A percentile compares a stretch with the other conserved stretches of the same genome.
These are phyloP conservation scores for Drosophila kohkoa DNA, from an alignment of 1,140 invertebrate species.

Conservation along the genomic window DNA sequence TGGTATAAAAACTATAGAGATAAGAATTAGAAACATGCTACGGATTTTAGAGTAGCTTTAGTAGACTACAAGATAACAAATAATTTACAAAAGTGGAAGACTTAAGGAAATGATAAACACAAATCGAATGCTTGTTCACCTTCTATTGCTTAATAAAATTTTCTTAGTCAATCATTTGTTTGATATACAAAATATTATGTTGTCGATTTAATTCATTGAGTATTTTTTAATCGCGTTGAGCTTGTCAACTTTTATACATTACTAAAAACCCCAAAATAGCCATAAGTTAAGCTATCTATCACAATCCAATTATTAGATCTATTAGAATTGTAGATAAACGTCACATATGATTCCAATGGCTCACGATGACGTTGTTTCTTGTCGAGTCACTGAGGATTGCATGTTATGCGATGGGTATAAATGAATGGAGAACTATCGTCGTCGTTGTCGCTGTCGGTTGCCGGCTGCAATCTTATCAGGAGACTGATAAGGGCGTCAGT, in stretches of 20 bases:
- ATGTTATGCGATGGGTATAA: slow-evolving; percentile 15
- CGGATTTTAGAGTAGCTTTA: too few relatives aligned
- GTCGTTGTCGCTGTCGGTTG: neutral
- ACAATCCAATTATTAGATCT: neutral
- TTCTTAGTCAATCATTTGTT: too few relatives aligned
- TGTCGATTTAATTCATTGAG: too few relatives aligned
- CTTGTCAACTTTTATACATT: neutral
- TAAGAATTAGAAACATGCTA: too few relatives aligned
- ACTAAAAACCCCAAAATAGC: neutral
- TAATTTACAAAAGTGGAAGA: too few relatives aligned
- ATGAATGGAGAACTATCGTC: slow-evolving; percentile 6
- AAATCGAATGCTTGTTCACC: too few relatives aligned
- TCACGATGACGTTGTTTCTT: slow-evolving; percentile 31
- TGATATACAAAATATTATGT: too few relatives aligned
- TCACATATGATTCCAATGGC: slow-evolving; percentile 5
- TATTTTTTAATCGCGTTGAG: too few relatives aligned
- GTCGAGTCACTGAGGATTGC: slow-evolving; percentile 46
- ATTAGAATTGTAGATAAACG: slow-evolving; percentile 26
- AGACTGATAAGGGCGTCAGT: slow-evolving; percentile 31
- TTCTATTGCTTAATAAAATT: too few relatives aligned
- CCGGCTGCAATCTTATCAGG: slow-evolving; percentile 43
- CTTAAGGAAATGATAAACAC: too few relatives aligned
- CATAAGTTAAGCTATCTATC: slow-evolving; percentile 1
- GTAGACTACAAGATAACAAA: too few relatives aligned
- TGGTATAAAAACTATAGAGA: too few relatives aligned